These are phyloP conservation scores for Limanda limanda DNA, from an alignment of 2,113 vertebrate genomes.

Conservation along the genomic window DNA sequence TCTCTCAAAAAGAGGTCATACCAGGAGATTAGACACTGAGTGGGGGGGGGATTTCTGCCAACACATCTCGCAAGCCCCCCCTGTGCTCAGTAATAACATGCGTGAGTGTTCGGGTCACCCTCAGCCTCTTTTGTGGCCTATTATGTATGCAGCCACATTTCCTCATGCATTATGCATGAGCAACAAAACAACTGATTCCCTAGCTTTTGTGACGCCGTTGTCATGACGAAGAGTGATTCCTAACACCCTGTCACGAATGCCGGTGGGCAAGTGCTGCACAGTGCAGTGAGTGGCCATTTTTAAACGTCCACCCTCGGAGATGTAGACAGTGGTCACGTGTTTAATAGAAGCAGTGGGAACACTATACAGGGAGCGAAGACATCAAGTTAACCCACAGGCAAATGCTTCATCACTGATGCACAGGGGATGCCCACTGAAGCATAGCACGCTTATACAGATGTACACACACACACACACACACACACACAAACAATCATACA, in stretches of 20 bases:
- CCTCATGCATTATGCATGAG: conserved; percentile 71
- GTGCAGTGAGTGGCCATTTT: conserved; percentile 75
- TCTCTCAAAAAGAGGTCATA: conserved; percentile 62
- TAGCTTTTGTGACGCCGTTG: conserved; percentile 24
- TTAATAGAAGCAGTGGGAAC: conserved; percentile 50
- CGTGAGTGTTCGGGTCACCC: conserved; percentile 47
- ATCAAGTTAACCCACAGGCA: conserved; percentile 65
- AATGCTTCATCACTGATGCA: conserved; percentile 77
- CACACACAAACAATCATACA: conserved; percentile 19
- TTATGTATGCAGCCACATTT: conserved; percentile 45
- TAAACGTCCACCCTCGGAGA: conserved; percentile 62
- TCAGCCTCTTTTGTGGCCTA: conserved; percentile 47
- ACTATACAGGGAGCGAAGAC: conserved; percentile 52
- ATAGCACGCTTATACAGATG: conserved; percentile 35
- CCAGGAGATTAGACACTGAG: conserved; percentile 53
- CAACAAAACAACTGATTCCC: conserved; percentile 55
- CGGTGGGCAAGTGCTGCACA: conserved; percentile 46
- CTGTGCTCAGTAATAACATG: conserved; percentile 44
- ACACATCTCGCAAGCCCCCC: conserved; percentile 7
- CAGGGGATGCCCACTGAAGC: conserved; percentile 75
- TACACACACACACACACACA: neutral
- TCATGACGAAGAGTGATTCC: conserved; percentile 20
- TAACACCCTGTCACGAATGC: conserved; percentile 47
- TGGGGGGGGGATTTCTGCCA: conserved; percentile 28
- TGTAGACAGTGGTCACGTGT: conserved; percentile 73